A percentile compares a stretch with the other conserved stretches of the same genome.
These are phyloP conservation scores for Agelas oroides DNA, from an alignment of 37 sponge, comb jelly and placozoan genomes.

Conservation along the genomic window DNA sequence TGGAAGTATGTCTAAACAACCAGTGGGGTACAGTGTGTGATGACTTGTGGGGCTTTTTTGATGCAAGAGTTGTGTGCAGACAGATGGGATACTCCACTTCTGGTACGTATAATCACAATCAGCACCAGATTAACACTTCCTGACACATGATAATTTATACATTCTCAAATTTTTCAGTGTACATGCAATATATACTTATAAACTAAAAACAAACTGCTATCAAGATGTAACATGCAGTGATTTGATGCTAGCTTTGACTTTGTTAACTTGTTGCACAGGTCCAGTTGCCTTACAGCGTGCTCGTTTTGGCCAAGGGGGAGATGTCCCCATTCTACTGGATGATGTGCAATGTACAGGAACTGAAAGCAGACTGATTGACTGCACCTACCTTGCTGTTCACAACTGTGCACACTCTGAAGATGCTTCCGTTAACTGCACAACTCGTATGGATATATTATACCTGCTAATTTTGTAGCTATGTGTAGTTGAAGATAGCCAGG, in stretches of 20 bases:
- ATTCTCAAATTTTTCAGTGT: too few relatives aligned
- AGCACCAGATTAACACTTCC: too few relatives aligned
- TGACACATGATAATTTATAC: too few relatives aligned
- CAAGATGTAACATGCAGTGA: not conserved
- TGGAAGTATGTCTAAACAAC: constrained; percentile 20
- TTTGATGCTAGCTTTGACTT: not conserved
- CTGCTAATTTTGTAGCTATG: not conserved
- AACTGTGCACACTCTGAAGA: constrained; percentile 18
- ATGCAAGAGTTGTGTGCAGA: constrained; percentile 45
- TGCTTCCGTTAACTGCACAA: constrained; percentile 6
- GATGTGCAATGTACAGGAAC: constrained; percentile 5
- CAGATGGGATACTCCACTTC: constrained; percentile 17
- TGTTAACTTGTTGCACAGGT: not conserved
- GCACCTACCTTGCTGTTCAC: not conserved
- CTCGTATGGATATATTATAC: not conserved
- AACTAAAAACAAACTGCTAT: too few relatives aligned
- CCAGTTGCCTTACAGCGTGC: not conserved
- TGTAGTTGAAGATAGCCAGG: too few relatives aligned
- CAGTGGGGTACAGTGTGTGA: constrained; percentile 48
- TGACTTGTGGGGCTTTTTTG: constrained; percentile 11
- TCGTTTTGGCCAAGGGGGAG: constrained; percentile 9
- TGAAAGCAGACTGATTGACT: constrained; percentile 1
- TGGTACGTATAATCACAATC: not conserved
- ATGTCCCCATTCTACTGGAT: not conserved
- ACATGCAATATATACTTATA: not conserved